Evolutionary conservation across 2,888 invertebrate species (phyloP), one percentile per base, ranked within the genome.

Genomic region (Epistrophe eligans): DNA sequence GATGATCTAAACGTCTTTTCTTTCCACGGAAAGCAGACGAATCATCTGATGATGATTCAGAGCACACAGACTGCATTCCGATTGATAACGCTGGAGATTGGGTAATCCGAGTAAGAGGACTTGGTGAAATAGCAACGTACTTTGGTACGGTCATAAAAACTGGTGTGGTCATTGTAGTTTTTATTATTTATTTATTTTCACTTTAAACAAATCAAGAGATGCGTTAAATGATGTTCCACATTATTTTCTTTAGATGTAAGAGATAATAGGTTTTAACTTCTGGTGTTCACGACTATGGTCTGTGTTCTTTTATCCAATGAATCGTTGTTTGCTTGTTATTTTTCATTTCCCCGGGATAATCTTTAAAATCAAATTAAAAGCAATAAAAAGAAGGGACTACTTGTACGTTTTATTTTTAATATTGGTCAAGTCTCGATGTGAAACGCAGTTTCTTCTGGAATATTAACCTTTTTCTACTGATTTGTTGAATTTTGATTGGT

Each of bases 1-100:
- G 93, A 92, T 98, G 97, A 92, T 97, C 97, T 90, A 97, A 93
- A 73, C 97, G 94, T 77, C 97, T 94, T 91, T 97, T 97, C 89
- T 95, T 95, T 2, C 94, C 94, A 64, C 90, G 90, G 1, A 87
- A 80, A 0, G 84, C 60, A 9, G 76, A 40, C 11, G 74, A 58
- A 19, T 73, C 84, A 62, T 89, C 88, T 17, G 72, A 80, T 8
- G 80, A 74, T 11, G 84, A 77, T 17, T 74, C 77, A 40, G 81
- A 81, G 35, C 62, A 35, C 19, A 40, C 74, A 24, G 72, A 77
- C 10, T 50, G 57, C 50, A 64, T 38, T 9, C 9, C 67, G n/a
- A 73, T 64, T 3, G 70, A 17, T 13, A 50, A 35, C 35, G 50
- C 19, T 40, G 73, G 28, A 28, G 74, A 62, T 28, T 52, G 32